A percentile compares a stretch with the other conserved stretches of the same genome.
phyloP scores from a whole-genome alignment of 2,797 vertebrate species.

The Poecilia wingei region DNA sequence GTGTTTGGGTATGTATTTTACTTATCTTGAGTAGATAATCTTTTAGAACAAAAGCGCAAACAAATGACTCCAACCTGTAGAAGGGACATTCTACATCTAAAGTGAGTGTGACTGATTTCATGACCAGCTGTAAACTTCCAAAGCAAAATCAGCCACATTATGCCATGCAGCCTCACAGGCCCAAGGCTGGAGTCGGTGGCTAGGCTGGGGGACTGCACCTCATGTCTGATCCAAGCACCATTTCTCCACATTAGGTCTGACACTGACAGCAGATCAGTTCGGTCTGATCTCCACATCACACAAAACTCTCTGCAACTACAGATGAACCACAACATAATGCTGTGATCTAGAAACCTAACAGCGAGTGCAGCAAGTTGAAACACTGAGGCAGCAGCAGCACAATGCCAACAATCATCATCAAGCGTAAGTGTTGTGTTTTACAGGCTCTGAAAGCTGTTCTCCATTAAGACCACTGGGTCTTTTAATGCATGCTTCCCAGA shows the following conservation, averaged over 20 bases:
- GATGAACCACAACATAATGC: conserved; percentile 10
- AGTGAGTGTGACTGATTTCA: neutral
- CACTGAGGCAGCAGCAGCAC: conserved; percentile 24
- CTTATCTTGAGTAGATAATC: neutral
- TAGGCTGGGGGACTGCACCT: neutral
- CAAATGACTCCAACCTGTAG: neutral
- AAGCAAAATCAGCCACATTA: neutral
- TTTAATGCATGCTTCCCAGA: conserved; percentile 76
- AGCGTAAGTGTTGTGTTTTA: conserved; percentile 60
- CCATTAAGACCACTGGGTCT: conserved; percentile 62
- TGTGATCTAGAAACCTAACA: conserved; percentile 7
- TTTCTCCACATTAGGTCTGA: neutral
- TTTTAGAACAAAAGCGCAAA: neutral
- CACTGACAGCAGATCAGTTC: neutral
- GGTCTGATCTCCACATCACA: neutral
- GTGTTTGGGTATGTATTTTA: neutral
- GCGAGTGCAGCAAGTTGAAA: conserved; percentile 21
- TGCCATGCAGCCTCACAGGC: neutral
- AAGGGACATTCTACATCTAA: neutral
- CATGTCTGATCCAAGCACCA: neutral
- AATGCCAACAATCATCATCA: conserved; percentile 61
- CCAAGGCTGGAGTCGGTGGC: neutral
- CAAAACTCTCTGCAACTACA: neutral
- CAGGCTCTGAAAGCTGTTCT: conserved; percentile 56
- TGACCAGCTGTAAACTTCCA: neutral